phyloP scores from a whole-genome alignment of 2,113 vertebrate genomes.

The Tychaedon coryphoeus region DNA sequence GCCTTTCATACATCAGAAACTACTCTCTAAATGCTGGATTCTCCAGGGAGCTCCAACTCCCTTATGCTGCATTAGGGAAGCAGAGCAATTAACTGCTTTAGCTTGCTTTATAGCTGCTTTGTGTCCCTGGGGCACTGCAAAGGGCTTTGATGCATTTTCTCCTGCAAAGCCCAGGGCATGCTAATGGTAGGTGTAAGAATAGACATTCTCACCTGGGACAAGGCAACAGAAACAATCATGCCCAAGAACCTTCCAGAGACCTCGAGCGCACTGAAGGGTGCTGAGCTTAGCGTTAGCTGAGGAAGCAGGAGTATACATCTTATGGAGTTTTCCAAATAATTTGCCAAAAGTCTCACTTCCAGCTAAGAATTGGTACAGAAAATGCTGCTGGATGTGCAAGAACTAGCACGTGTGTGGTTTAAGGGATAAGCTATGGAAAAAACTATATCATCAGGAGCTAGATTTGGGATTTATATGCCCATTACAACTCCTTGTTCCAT shows the following conservation, averaged over 20 bases:
- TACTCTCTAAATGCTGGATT: background rate
- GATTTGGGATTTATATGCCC: background rate
- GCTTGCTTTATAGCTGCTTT: background rate
- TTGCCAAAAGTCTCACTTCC: conserved; percentile 49
- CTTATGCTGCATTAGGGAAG: background rate
- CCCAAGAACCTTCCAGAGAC: background rate
- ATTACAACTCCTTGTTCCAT: background rate
- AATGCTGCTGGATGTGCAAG: background rate
- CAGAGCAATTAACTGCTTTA: conserved; percentile 21
- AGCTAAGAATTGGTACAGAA: background rate
- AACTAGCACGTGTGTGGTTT: background rate
- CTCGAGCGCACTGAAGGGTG: accelerated
- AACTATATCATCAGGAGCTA: background rate
- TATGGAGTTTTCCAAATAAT: conserved; percentile 32
- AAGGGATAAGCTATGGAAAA: conserved; percentile 46
- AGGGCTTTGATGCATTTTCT: background rate
- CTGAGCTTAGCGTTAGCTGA: background rate
- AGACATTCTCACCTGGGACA: background rate
- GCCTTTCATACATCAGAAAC: background rate
- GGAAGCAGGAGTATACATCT: background rate
- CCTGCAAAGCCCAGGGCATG: background rate
- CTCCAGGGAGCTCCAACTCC: background rate
- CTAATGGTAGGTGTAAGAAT: background rate
- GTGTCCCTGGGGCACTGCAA: background rate
- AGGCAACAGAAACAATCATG: background rate